Conservation (phyloP, 2,113 vertebrate genomes). For the Hippocampus guttulatus region DNA sequence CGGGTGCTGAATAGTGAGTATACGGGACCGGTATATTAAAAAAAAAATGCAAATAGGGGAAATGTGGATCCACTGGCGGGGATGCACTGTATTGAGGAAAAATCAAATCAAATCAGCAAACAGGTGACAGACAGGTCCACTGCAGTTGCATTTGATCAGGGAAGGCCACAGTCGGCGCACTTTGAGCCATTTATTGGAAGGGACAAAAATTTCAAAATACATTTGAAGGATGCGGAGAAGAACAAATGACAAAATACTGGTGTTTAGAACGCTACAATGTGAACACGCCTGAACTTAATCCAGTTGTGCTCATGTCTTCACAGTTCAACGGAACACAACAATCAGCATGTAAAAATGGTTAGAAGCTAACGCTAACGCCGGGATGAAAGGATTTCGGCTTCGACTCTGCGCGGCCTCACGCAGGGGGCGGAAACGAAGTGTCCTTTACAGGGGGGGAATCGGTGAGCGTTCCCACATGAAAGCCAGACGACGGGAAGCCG, state of each 20-base stretch:
- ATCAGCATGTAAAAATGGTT: not conserved
- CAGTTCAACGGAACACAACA: not conserved
- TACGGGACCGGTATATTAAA: no score
- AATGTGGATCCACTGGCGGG: no score
- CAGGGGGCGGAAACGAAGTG: not conserved
- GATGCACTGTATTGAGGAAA: no score
- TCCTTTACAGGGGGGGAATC: not conserved
- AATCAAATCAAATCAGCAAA: no score
- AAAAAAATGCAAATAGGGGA: no score
- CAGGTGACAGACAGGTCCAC: no score
- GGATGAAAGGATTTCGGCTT: slow-evolving; percentile 1
- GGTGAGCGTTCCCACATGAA: not conserved
- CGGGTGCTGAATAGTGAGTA: no score
- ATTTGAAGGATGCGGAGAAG: slow-evolving; percentile 42
- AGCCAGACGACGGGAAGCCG: slow-evolving; percentile 7
- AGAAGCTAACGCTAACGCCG: not conserved
- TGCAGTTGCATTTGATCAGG: no score
- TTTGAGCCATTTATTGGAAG: no score
- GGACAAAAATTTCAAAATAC: slow-evolving; percentile 27
- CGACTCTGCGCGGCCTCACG: not conserved
- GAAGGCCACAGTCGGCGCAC: no score
- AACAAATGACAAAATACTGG: not conserved
- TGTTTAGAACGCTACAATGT: not conserved
- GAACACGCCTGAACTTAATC: not conserved
- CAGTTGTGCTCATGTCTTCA: not conserved